A percentile compares a stretch with the other conserved stretches of the same genome.
Conservation (phyloP, 1,140 invertebrate species). For the Musca vetustissima region DNA sequence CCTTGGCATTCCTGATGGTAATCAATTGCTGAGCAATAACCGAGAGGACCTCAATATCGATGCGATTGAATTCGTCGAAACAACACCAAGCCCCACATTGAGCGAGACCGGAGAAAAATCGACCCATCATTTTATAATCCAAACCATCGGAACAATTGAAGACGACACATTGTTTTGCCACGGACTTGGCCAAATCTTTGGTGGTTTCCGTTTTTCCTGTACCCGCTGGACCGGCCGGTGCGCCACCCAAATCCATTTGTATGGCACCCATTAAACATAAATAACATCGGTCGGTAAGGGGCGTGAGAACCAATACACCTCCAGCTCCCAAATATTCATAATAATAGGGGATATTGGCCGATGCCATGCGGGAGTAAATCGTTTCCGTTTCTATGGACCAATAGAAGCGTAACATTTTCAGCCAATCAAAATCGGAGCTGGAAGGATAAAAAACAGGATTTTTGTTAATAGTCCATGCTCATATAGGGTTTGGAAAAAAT, state of each 20-base stretch:
- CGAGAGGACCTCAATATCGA: slow-evolving; percentile 87
- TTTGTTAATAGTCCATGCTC: too few relatives aligned
- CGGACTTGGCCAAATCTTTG: slow-evolving; percentile 85
- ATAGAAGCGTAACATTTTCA: slow-evolving; percentile 89
- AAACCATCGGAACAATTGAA: slow-evolving; percentile 88
- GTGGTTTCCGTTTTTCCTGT: slow-evolving; percentile 95
- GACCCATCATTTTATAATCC: slow-evolving; percentile 85
- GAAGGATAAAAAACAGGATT: too few relatives aligned
- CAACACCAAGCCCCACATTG: slow-evolving; percentile 90
- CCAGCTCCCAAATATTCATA: slow-evolving; percentile 91
- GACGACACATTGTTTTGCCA: slow-evolving; percentile 87
- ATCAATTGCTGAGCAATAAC: slow-evolving; percentile 85
- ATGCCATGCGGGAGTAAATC: slow-evolving; percentile 77
- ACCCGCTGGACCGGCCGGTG: slow-evolving; percentile 80
- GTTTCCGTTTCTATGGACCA: slow-evolving; percentile 79
- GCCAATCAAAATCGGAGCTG: slow-evolving; percentile 81
- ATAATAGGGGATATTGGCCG: slow-evolving; percentile 78
- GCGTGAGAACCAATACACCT: slow-evolving; percentile 77
- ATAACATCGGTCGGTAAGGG: slow-evolving; percentile 81
- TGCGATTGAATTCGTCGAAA: slow-evolving; percentile 90
- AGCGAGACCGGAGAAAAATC: slow-evolving; percentile 83
- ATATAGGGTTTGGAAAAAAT: too few relatives aligned
- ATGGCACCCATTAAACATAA: slow-evolving; percentile 85
- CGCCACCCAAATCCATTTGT: slow-evolving; percentile 82
- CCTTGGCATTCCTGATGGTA: slow-evolving; percentile 76